Percentiles rank a stretch among this genome's conserved stretches.
Conservation (phyloP, 2,797 vertebrate species). For the Octomys mimax region DNA sequence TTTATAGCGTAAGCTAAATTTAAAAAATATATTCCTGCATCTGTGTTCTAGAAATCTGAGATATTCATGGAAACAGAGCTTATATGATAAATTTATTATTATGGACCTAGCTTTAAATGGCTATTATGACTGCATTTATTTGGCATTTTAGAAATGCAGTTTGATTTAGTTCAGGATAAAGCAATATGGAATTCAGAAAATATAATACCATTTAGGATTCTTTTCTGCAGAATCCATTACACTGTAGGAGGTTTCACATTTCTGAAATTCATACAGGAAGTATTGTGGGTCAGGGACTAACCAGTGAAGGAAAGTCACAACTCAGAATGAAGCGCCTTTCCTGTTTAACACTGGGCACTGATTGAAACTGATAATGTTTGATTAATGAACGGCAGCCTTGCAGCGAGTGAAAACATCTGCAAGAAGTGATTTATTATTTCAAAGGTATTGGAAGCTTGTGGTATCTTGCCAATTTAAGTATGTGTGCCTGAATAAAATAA, state of each 20-base stretch:
- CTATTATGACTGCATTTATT: slow-evolving; percentile 66
- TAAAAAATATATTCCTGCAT: slow-evolving; percentile 30
- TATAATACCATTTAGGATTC: slow-evolving; percentile 42
- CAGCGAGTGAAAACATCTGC: slow-evolving; percentile 91
- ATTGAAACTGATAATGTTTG: slow-evolving; percentile 93
- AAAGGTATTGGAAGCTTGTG: slow-evolving; percentile 90
- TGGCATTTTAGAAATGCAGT: slow-evolving; percentile 64
- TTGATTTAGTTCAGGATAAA: slow-evolving; percentile 65
- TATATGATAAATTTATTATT: slow-evolving; percentile 76
- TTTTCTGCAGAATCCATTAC: slow-evolving; percentile 61
- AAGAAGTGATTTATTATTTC: slow-evolving; percentile 94
- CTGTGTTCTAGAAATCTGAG: slow-evolving; percentile 67
- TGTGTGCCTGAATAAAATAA: slow-evolving; percentile 92
- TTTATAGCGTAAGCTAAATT: slow-evolving; percentile 82
- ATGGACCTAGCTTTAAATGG: slow-evolving; percentile 69
- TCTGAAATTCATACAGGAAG: slow-evolving; percentile 78
- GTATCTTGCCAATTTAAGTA: slow-evolving; percentile 91
- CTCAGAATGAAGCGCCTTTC: slow-evolving; percentile 88
- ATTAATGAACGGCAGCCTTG: slow-evolving; percentile 93
- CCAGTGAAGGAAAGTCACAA: slow-evolving; percentile 90
- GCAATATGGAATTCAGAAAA: slow-evolving; percentile 50
- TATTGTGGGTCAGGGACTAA: slow-evolving; percentile 87
- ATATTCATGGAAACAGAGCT: slow-evolving; percentile 65
- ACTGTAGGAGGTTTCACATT: slow-evolving; percentile 75
- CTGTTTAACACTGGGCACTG: slow-evolving; percentile 87